Evolutionary conservation across 2,888 invertebrate species (phyloP), one percentile per base, ranked within the genome.

Genomic region (Pterostichus niger): DNA sequence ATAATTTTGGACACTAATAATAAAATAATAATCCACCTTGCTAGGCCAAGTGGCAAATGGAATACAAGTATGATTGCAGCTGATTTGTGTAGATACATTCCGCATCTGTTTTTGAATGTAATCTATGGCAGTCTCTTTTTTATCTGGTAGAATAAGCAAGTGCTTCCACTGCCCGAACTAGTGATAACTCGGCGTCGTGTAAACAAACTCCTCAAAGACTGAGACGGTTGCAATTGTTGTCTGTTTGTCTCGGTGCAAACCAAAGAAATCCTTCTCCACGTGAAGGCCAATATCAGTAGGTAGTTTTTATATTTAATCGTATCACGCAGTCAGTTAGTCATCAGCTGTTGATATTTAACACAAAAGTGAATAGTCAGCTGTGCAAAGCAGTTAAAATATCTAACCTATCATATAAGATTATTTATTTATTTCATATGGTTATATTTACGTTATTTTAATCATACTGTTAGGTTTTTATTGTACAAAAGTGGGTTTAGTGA

Each of bases 341-440:
- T 64, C 83, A 46, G 83, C 83, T 76, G 76, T 68, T 80, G 81
- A 73, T 75, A 40, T 82, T 76, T 76, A 82, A 75, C 82, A 59
- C 75, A 84, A 40, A 40, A 40, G 40, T 40, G 83, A 79, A 75
- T 83, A 84, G 85, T 84, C 85, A 85, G 84, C 85, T 84, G 84
- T 79, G 83, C 61, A 71, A 82, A 24, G 83, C 85, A 84, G 85
- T 85, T 85, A 84, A 85, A 85, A 85, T 82, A 82, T 82, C 61
- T 80, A 80, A 80, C 44, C 46, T 82, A 82, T 68, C 33, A 24
- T 83, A 82, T 56, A 82, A 82, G 64, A 73, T 84, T 85, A 85
- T 85, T 85, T 85, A 85, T 85, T 85, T 85, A 85, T 85, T 85
- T 82, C 77, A 64, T 76, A 76, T 82, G 83, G 76, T 83, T 83